phyloP scores from a whole-genome alignment of 2,113 vertebrate genomes.

The Cryptoleucopteryx plumbea region DNA sequence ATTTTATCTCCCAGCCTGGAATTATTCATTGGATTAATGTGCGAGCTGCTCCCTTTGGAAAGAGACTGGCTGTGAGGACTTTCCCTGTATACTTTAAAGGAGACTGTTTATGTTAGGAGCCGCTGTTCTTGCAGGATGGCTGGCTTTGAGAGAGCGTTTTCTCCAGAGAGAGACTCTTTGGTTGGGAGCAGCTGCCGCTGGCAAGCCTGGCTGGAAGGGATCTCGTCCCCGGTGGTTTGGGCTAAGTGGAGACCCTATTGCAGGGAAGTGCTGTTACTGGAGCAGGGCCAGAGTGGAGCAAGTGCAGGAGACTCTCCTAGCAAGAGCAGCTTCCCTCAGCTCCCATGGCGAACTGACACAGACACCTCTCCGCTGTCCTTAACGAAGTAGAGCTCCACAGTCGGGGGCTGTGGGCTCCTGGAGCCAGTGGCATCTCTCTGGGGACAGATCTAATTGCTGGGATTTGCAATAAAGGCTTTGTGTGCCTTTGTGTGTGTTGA shows the following conservation, averaged over 20 bases:
- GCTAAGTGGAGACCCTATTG: conserved; percentile 53
- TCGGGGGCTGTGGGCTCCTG: not conserved
- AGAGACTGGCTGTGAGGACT: conserved; percentile 21
- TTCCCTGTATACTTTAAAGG: not conserved
- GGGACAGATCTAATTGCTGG: conserved; percentile 50
- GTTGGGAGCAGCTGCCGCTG: conserved; percentile 41
- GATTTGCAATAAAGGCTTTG: not conserved
- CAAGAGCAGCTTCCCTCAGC: not conserved
- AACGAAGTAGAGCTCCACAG: not conserved
- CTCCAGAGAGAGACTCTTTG: conserved; percentile 17
- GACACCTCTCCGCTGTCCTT: not conserved
- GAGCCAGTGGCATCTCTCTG: conserved; percentile 11
- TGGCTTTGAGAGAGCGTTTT: not conserved
- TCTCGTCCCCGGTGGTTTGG: not conserved
- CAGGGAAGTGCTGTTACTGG: conserved; percentile 56
- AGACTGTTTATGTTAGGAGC: not conserved
- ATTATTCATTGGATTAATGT: conserved; percentile 66
- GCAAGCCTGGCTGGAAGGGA: conserved; percentile 28
- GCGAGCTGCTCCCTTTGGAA: conserved; percentile 48
- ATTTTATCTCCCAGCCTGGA: conserved; percentile 62
- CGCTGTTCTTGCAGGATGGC: not conserved
- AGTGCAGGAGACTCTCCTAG: not conserved
- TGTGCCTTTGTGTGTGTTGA: not conserved
- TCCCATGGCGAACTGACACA: not conserved
- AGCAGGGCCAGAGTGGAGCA: conserved; percentile 31